A percentile compares a stretch with the other conserved stretches of the same genome.
Conservation (phyloP, 2,888 invertebrate genomes). For the Aporophyla lueneburgensis region DNA sequence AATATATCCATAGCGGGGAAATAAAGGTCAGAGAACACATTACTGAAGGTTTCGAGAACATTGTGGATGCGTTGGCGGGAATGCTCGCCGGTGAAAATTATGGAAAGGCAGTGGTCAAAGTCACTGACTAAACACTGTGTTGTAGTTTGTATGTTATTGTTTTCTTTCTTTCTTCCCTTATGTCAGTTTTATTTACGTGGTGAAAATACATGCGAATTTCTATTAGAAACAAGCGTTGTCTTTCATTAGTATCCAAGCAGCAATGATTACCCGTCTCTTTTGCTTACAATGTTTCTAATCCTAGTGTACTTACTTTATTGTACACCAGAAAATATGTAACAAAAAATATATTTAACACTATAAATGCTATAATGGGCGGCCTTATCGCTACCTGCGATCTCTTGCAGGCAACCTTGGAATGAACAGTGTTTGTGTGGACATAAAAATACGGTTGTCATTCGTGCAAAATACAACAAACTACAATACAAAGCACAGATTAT, state of each 20-base stretch:
- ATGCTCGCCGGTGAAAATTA: constrained; percentile 5
- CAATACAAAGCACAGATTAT: no score
- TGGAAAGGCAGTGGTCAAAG: constrained; percentile 26
- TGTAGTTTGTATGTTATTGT: not conserved
- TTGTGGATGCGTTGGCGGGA: constrained; percentile 8
- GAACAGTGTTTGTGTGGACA: no score
- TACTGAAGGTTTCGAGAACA: constrained; percentile 23
- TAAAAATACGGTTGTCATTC: no score
- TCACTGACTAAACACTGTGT: not conserved
- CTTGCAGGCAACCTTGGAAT: no score
- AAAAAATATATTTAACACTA: no score
- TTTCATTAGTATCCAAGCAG: not conserved
- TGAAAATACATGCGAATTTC: not conserved
- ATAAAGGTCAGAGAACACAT: constrained; percentile 15
- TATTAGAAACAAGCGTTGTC: not conserved
- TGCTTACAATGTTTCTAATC: not conserved
- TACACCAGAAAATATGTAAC: no score
- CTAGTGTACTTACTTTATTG: no score
- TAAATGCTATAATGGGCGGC: no score
- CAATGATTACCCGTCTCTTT: not conserved
- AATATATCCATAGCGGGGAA: not conserved
- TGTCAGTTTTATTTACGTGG: not conserved
- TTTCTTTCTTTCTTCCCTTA: not conserved
- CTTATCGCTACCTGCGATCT: no score
- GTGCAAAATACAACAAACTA: no score